These are phyloP conservation scores for Dolichomitus sp. DNA, from an alignment of 2,888 invertebrate species.

Conservation along the genomic window DNA sequence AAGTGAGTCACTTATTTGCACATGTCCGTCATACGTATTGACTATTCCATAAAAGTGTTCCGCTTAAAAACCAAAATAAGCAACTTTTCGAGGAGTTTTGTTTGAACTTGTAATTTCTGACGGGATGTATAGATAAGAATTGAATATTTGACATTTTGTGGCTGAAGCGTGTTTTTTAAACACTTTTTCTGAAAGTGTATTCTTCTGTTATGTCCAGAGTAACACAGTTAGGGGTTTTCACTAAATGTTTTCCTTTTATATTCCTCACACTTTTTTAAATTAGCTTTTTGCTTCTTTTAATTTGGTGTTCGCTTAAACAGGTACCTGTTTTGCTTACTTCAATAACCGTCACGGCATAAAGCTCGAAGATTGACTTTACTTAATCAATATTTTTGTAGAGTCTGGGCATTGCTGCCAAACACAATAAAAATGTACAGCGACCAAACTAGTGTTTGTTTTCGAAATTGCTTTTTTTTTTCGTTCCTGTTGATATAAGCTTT, in stretches of 20 bases:
- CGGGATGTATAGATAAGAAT: background rate
- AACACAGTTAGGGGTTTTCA: background rate
- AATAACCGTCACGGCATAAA: background rate
- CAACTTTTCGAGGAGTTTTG: background rate
- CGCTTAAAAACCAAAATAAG: background rate
- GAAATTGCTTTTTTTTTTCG: background rate
- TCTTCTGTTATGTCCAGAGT: too few relatives aligned
- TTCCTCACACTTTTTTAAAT: background rate
- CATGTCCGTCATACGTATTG: background rate
- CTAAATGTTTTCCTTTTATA: background rate
- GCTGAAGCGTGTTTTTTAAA: background rate
- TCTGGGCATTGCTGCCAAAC: background rate
- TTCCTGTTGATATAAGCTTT: background rate
- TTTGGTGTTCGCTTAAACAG: background rate
- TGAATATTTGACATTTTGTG: background rate
- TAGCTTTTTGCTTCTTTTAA: background rate
- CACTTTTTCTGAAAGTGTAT: too few relatives aligned
- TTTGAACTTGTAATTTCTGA: background rate
- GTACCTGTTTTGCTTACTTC: background rate
- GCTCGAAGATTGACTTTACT: conserved; percentile 6
- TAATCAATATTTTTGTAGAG: background rate
- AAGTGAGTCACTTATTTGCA: background rate
- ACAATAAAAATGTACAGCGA: background rate
- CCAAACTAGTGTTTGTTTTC: too few relatives aligned
- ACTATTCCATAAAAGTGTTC: background rate